Percentiles rank a stretch among this genome's conserved stretches.
These are phyloP conservation scores for Brenthis ino DNA, from an alignment of 2,888 invertebrate genomes.

Conservation along the genomic window DNA sequence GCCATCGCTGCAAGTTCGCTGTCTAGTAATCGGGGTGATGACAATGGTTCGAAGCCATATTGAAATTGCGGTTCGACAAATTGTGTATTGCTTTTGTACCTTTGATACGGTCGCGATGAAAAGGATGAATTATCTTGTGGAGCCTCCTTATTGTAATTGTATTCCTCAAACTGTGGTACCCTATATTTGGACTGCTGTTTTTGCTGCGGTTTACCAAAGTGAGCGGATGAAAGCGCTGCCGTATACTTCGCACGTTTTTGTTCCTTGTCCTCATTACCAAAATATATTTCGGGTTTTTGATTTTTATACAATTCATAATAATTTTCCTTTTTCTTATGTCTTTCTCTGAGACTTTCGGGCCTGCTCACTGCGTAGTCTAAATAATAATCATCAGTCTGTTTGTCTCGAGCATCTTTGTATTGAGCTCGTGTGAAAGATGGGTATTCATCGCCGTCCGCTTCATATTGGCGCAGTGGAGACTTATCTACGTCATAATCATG, in stretches of 20 bases:
- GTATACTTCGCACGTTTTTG: constrained; percentile 59
- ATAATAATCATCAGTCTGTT: constrained; percentile 66
- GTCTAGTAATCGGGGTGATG: constrained; percentile 64
- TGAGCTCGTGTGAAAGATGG: constrained; percentile 61
- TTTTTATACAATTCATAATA: constrained; percentile 68
- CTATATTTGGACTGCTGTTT: constrained; percentile 60
- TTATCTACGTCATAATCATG: constrained; percentile 57
- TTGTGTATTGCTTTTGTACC: constrained; percentile 59
- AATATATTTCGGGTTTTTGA: constrained; percentile 60
- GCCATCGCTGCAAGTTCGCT: constrained; percentile 74
- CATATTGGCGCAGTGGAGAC: constrained; percentile 66
- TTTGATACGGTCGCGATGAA: constrained; percentile 59
- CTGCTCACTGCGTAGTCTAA: constrained; percentile 65
- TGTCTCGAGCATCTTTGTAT: constrained; percentile 67
- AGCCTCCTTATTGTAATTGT: constrained; percentile 58
- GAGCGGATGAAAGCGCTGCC: constrained; percentile 50
- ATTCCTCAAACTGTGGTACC: constrained; percentile 57
- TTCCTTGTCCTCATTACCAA: constrained; percentile 47
- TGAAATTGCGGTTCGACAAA: constrained; percentile 77
- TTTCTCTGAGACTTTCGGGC: constrained; percentile 62
- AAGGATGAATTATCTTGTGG: constrained; percentile 62
- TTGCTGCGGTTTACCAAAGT: constrained; percentile 51
- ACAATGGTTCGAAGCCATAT: constrained; percentile 75
- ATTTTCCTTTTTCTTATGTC: constrained; percentile 61
- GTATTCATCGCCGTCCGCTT: constrained; percentile 61